Conservation (phyloP, 2,797 vertebrate genomes). For the Gambusia yucatana region DNA sequence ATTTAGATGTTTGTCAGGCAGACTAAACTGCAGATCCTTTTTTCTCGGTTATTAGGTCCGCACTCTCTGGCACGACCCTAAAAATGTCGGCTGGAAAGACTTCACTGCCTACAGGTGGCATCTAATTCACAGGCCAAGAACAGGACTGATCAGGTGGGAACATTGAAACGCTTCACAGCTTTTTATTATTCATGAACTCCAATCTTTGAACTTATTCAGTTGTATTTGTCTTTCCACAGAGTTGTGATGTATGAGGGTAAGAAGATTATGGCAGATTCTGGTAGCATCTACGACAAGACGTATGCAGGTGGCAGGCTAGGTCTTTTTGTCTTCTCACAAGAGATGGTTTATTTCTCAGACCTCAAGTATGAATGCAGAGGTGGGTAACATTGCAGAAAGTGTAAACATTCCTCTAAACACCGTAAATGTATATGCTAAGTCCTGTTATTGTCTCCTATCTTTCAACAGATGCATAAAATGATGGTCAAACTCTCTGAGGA, state of each 20-base stretch:
- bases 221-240: conserved; percentile 68
- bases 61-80: conserved; percentile 97
- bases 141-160: conserved; percentile 91
- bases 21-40: not conserved
- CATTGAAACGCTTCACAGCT: not conserved
- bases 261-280: conserved; percentile 98
- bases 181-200: not conserved
- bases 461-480: conserved; percentile 88
- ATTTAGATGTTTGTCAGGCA: not conserved
- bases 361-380: conserved; percentile 99
- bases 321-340: conserved; percentile 98
- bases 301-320: conserved; percentile 96
- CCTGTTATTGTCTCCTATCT: conserved; percentile 11
- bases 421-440: not conserved
- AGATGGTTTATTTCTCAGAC: conserved; percentile 99
- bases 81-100: conserved; percentile 97
- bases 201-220: not conserved
- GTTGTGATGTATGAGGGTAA: conserved; percentile 99
- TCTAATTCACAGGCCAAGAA: conserved; percentile 96
- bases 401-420: not conserved
- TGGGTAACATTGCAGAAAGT: conserved; percentile 63
- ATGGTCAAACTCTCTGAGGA: conserved; percentile 81
- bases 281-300: conserved; percentile 96
- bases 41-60: conserved; percentile 82
- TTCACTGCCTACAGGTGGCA: conserved; percentile 99